Conservation (phyloP, 2,797 vertebrate species). For the Petrocephalus sullivani region DNA sequence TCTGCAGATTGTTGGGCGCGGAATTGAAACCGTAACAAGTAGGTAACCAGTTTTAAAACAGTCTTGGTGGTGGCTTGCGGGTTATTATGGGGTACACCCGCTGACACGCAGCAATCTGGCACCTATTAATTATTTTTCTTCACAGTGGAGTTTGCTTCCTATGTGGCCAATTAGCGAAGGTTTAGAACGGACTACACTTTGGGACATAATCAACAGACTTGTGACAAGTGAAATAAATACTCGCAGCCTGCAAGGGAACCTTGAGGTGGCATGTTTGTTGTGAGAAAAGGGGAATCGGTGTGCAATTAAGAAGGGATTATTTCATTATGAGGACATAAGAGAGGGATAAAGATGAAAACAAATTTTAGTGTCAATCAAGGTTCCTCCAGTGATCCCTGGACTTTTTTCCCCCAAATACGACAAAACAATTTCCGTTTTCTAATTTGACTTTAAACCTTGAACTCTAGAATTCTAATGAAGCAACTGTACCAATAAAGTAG, state of each 20-base stretch:
- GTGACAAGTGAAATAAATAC: neutral
- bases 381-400: neutral
- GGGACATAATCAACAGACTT: neutral
- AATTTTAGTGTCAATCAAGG: neutral
- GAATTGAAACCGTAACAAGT: neutral
- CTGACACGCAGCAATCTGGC: neutral
- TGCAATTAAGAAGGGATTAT: neutral
- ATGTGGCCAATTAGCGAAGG: constrained; percentile 2
- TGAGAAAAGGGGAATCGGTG: neutral
- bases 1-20: neutral
- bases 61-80: neutral
- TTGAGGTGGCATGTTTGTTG: neutral
- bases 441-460: neutral
- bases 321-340: neutral
- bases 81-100: neutral
- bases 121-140: constrained; percentile 1
- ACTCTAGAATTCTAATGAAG: neutral
- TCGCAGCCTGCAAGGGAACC: neutral
- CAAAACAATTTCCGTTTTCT: neutral
- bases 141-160: neutral
- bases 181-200: neutral
- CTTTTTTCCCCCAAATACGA: neutral
- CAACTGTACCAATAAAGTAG: neutral
- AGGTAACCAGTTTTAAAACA: neutral
- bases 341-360: neutral